Base-by-base conservation (phyloP, 2,888 invertebrate genomes). In the Celastrina argiolus region DNA sequence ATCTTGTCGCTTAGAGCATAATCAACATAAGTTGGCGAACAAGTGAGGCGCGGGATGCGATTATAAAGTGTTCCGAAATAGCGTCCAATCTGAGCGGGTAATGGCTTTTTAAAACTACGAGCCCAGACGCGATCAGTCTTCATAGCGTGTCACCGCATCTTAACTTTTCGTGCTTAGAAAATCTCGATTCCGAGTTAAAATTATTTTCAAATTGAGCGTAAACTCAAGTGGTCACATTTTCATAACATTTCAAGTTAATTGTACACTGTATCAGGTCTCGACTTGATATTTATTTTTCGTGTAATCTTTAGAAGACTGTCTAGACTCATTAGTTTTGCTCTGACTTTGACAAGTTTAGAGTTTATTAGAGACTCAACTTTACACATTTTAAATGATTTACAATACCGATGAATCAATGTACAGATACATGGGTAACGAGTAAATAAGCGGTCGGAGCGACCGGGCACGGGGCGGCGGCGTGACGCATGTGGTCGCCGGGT, bases 91-190 rank as follows among this genome's bases (percentile, higher is more conserved):
- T 64, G 45, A 45, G 64, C 85, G 83, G 82, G 87, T 91, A 91
- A 91, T 90, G 88, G 90, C 88, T 88, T 91, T 91, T 91, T 91
- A 89, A 91, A 90, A 88, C 89, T 90, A 87, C 92, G 91, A 91
- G 89, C 89, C 86, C 88, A 87, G 87, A 88, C 85, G 88, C 87
- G 88, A 89, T 91, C 89, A 89, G 85, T 90, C 90, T 89, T 88
- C 91, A 91, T 92, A 92, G 92, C 88, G 88, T 92, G 91, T 92
- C 91, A 88, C 82, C 91, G 83, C 84, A 74, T 85, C 88, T 86
- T 87, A 87, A 87, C 87, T 87, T 83, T 81, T 84, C 83, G 81
- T 83, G 70, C 69, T 74, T 67, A 63, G 63, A 69, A 56, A 73
- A 51, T 51, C 22, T 51, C 36, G 2, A 36, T 10, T 36, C 51